Base-by-base conservation (phyloP, 1,140 invertebrate species). In the Heliconius hermathena region DNA sequence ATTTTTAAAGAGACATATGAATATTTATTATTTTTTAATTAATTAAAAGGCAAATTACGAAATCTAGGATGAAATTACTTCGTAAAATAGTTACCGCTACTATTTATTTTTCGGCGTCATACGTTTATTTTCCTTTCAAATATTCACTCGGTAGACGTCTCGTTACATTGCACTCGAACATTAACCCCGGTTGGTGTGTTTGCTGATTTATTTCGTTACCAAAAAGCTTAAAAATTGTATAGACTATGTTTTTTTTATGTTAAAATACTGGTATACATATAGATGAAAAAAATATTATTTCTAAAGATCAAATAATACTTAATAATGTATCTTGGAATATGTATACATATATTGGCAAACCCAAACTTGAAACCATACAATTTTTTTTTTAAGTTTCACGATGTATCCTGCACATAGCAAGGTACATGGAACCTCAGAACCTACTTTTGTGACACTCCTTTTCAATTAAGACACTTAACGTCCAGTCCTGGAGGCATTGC, bases 111-210 rank as follows among this genome's bases (percentile, higher is more conserved):
- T 66, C 60, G 13, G 11, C 26, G 9, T 29, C 60, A 6, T 60
- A 49, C 2, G 13, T 74, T 79, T 74, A 71, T 76, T 76, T 76
- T 70, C 16, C 22, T 71, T 74, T 54, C 11, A 46, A 79, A 54
- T 60, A 57, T 79, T 38, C 73, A 22, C 18, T 74, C 20, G 9
- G 38, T 66, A 71, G 78, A 79, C 73, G 78, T 79, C 73, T 75
- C 29, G 41, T 71, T 71, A 71, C 73, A 71, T 36, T 52, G 73
- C 46, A 54, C 49, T 29, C 41, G 78, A 71, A 54, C 78, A 74
- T 79, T 79, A 60, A 79, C 78, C 78, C 52, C 26, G 22, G 26
- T 71, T 49, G 54, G 41, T 74, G 9, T 26, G 26, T 54, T 29
- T 49, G 22, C 36, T 72, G 20, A 22, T 36, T 72, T 41, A 38